phyloP scores from a whole-genome alignment of 2,113 vertebrate species.

The Ailurus styani region DNA sequence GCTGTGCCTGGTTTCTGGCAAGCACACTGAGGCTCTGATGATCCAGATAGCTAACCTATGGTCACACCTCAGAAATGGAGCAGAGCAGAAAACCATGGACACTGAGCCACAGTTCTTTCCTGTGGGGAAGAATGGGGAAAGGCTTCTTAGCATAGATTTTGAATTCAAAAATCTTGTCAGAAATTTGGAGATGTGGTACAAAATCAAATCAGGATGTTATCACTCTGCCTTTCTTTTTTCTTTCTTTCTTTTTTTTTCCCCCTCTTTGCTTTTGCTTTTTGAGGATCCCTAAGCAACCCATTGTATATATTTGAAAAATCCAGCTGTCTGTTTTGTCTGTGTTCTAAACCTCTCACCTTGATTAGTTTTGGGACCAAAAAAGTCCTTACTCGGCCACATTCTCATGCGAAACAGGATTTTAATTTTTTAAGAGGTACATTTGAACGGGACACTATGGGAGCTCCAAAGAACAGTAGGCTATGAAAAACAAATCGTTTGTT shows the following conservation, averaged over 20 bases:
- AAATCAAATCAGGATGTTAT: not conserved
- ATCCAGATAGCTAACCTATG: not conserved
- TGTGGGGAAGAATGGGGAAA: not conserved
- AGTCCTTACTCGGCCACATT: not conserved
- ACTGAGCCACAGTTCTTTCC: not conserved
- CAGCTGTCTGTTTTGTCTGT: not conserved
- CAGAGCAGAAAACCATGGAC: not conserved
- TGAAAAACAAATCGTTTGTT: constrained; percentile 32
- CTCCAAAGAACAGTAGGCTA: not conserved
- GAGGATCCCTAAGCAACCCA: not conserved
- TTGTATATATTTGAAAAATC: not conserved
- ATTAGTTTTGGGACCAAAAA: not conserved
- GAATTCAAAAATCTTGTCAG: not conserved
- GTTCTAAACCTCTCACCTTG: not conserved
- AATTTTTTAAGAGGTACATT: not conserved
- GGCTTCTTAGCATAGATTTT: not conserved
- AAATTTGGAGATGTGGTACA: not conserved
- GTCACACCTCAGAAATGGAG: not conserved
- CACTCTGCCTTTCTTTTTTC: not conserved
- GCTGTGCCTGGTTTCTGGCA: not conserved
- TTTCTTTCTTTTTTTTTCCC: too few species aligned
- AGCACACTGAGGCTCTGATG: not conserved
- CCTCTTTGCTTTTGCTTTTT: not conserved
- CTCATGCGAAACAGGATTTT: not conserved
- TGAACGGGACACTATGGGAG: constrained; percentile 28